Evolutionary conservation across 2,797 vertebrate genomes (phyloP).

Genomic region (Pteronotus mesoamericanus): DNA sequence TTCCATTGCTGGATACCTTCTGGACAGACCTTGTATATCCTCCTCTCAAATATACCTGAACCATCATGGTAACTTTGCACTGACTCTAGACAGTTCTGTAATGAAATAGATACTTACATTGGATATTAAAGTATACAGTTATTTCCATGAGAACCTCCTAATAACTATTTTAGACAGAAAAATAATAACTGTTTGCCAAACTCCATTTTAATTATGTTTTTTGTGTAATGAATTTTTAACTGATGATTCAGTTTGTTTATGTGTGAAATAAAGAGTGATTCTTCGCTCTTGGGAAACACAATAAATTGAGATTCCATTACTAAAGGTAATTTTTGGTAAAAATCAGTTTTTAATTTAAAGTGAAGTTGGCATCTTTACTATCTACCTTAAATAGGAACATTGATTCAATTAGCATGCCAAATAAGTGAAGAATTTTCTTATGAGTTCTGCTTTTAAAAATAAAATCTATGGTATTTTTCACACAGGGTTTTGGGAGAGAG

Average conservation of each 20-base stretch:
- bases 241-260: neutral
- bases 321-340: neutral
- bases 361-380: neutral
- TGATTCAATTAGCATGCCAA: neutral
- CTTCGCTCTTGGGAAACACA: constrained; percentile 37
- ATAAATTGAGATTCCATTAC: constrained; percentile 21
- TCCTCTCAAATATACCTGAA: neutral
- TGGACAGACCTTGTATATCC: neutral
- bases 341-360: constrained; percentile 22
- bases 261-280: neutral
- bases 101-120: neutral
- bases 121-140: neutral
- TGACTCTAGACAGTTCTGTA: neutral
- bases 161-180: constrained; percentile 24
- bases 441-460: neutral
- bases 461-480: neutral
- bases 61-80: neutral
- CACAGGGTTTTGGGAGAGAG: neutral
- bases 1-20: neutral
- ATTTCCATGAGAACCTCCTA: neutral
- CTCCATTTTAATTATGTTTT: neutral
- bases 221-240: constrained; percentile 16
- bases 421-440: neutral
- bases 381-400: neutral
- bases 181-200: neutral